Evolutionary conservation across 1,140 invertebrate genomes (phyloP).

Genomic region (Leptoteleia sp.): DNA sequence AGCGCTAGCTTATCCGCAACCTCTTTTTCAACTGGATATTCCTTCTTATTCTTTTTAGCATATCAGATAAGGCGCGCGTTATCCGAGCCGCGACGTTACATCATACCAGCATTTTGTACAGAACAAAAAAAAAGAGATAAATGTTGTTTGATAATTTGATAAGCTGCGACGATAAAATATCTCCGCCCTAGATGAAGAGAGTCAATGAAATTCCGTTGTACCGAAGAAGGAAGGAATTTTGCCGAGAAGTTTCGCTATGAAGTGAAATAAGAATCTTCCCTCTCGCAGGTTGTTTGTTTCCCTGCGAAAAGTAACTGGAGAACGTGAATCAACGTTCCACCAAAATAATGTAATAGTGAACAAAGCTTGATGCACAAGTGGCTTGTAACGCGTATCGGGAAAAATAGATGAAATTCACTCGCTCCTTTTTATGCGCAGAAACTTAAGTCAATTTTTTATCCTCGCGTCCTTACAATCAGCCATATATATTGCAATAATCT

Average conservation of each 20-base stretch:
- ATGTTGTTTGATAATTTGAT: slow-evolving; percentile 28
- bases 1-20: too few relatives aligned
- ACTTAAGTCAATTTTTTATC: too few relatives aligned
- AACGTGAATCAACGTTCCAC: slow-evolving; percentile 37
- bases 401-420: too few relatives aligned
- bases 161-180: slow-evolving; percentile 23
- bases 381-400: slow-evolving; percentile 4
- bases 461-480: too few relatives aligned
- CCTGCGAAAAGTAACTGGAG: slow-evolving; percentile 32
- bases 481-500: too few relatives aligned
- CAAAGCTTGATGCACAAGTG: slow-evolving; percentile 22
- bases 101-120: slow-evolving; percentile 2
- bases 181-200: slow-evolving; percentile 6
- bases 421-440: too few relatives aligned
- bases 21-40: background rate
- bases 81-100: slow-evolving; percentile 3
- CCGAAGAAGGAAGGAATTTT: slow-evolving; percentile 18
- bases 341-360: slow-evolving; percentile 34
- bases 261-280: slow-evolving; percentile 47
- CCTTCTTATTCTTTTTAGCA: slow-evolving; percentile 4
- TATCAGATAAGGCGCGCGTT: slow-evolving; percentile 16
- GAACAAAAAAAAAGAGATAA: slow-evolving; percentile 29
- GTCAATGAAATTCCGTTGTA: slow-evolving; percentile 34
- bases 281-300: slow-evolving; percentile 36
- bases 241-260: slow-evolving; percentile 22